A percentile compares a stretch with the other conserved stretches of the same genome.
Conservation (phyloP, 1,140 invertebrate species). For the Zaprionus taronus region DNA sequence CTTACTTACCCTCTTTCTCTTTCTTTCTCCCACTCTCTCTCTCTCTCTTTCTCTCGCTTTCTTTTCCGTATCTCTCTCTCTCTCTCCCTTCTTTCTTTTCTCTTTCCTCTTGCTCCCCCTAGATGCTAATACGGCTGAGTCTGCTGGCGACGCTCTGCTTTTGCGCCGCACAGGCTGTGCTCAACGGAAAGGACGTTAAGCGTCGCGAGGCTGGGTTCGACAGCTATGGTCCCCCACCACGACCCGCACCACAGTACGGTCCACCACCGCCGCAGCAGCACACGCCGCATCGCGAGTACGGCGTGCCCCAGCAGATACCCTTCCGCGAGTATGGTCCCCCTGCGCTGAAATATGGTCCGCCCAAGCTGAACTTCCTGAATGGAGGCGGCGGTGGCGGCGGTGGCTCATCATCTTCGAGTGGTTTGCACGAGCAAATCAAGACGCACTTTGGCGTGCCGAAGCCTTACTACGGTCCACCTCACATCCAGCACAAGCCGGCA, state of each 20-base stretch:
- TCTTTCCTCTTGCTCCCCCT: not conserved
- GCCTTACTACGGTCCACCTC: conserved; percentile 84
- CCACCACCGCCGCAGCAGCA: conserved; percentile 80
- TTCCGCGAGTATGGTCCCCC: conserved; percentile 78
- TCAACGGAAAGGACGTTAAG: conserved; percentile 62
- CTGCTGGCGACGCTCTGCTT: conserved; percentile 50
- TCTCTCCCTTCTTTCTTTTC: not conserved
- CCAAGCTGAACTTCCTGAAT: conserved; percentile 75
- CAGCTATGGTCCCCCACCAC: conserved; percentile 60
- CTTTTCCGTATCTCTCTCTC: not conserved
- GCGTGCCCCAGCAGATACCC: conserved; percentile 77
- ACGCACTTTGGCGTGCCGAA: conserved; percentile 82
- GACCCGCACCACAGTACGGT: conserved; percentile 83
- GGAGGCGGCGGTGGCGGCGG: conserved; percentile 69
- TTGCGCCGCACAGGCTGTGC: conserved; percentile 58
- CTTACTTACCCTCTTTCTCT: not conserved
- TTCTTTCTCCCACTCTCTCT: not conserved
- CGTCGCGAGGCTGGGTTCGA: conserved; percentile 64
- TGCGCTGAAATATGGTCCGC: conserved; percentile 74
- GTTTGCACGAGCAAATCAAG: conserved; percentile 78
- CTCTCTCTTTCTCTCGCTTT: not conserved
- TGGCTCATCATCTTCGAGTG: conserved; percentile 14
- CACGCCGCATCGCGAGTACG: conserved; percentile 83
- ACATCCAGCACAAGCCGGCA: conserved; percentile 79
- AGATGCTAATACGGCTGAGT: conserved; percentile 59